A percentile compares a stretch with the other conserved stretches of the same genome.
Evolutionary conservation across 2,888 invertebrate species (phyloP).

Genomic region (Andrena minutula): DNA sequence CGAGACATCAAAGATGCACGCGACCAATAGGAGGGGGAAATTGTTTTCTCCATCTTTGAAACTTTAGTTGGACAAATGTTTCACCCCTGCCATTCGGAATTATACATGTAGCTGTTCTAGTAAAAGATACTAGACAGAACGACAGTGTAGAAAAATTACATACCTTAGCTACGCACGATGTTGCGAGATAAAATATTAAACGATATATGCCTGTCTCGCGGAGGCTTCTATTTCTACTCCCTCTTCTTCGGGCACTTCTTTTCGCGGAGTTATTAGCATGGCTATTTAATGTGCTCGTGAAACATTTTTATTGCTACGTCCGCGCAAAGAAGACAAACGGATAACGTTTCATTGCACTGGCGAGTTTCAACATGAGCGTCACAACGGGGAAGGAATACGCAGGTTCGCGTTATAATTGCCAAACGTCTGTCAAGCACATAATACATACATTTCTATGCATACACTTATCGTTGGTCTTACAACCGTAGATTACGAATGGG

Average conservation of each 20-base stretch:
- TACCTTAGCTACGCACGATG: background rate
- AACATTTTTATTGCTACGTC: background rate
- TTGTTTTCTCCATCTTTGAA: background rate
- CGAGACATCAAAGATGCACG: constrained; percentile 25
- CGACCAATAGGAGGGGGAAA: background rate
- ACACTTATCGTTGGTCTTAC: background rate
- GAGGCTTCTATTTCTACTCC: background rate
- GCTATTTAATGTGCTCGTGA: constrained; percentile 3
- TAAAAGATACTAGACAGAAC: background rate
- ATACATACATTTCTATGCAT: no score
- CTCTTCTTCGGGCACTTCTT: background rate
- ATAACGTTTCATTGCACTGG: background rate
- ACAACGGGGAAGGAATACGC: background rate
- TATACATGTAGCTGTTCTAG: background rate
- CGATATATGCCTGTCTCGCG: background rate
- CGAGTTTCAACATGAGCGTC: background rate
- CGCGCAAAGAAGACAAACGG: background rate
- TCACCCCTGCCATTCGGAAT: constrained; percentile 4
- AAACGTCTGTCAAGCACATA: background rate
- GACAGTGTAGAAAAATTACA: background rate
- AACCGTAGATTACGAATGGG: constrained; percentile 53
- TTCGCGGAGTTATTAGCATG: background rate
- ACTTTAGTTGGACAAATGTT: constrained; percentile 23
- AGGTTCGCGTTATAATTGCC: background rate
- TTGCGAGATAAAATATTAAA: constrained; percentile 11